Conservation (phyloP, 2,113 vertebrate genomes). For the Cyprinus carpio region DNA sequence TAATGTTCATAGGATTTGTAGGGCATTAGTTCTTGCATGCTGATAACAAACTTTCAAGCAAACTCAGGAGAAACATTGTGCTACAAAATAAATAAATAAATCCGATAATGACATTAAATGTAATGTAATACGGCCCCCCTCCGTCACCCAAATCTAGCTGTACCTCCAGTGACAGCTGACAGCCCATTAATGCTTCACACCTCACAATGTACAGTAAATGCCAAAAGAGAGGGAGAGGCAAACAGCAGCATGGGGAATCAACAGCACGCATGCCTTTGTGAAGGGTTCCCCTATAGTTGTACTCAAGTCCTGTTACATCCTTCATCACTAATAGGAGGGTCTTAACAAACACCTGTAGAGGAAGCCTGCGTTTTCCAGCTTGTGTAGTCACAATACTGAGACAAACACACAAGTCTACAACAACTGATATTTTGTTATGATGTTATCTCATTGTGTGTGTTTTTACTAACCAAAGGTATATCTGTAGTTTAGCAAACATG, state of each 20-base stretch:
- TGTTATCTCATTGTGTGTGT: not conserved
- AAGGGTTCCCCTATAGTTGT: slow-evolving; percentile 1
- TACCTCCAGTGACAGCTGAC: slow-evolving; percentile 40
- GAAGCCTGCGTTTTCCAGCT: not conserved
- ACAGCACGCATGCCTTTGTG: not conserved
- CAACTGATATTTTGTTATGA: not conserved
- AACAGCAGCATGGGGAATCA: slow-evolving; percentile 9
- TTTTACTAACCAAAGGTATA: not conserved
- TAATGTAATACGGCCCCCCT: slow-evolving; percentile 5
- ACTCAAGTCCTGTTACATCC: slow-evolving; percentile 19
- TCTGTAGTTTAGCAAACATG: not conserved
- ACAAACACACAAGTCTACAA: not conserved
- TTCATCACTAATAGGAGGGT: slow-evolving; percentile 20
- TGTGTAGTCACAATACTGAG: slow-evolving; percentile 31
- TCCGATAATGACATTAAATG: not conserved
- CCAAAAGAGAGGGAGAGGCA: slow-evolving; percentile 25
- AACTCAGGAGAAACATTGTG: too few species aligned
- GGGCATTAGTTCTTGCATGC: not conserved
- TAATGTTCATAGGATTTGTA: not conserved
- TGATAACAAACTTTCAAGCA: not conserved
- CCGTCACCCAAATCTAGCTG: not conserved
- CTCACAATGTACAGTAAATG: slow-evolving; percentile 52
- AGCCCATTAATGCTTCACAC: slow-evolving; percentile 49
- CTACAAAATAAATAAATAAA: not conserved
- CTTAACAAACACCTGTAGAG: not conserved